A percentile compares a stretch with the other conserved stretches of the same genome.
Evolutionary conservation across 1,140 invertebrate species (phyloP).

Genomic region (Helicorthomorpha holstii): DNA sequence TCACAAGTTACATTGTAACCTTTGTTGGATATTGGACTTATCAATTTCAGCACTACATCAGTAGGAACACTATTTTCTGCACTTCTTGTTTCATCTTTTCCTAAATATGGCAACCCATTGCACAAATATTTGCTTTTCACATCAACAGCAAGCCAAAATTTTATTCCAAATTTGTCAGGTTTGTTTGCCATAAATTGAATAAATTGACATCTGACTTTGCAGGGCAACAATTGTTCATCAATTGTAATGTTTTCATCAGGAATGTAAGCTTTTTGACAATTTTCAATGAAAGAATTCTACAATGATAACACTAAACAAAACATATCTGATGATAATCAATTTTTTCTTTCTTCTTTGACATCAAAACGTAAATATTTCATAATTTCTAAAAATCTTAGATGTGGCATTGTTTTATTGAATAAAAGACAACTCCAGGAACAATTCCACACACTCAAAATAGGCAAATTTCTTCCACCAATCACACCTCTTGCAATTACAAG

Average conservation of each 20-base stretch:
- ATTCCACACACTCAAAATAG: too few relatives aligned
- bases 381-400: neutral
- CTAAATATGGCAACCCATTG: slow-evolving; percentile 4
- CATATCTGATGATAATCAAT: neutral
- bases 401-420: slow-evolving; percentile 2
- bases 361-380: slow-evolving; percentile 4
- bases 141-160: too few relatives aligned
- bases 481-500: too few relatives aligned
- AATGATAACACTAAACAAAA: neutral
- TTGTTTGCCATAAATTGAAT: too few relatives aligned
- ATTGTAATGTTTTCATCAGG: slow-evolving; percentile 3
- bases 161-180: too few relatives aligned
- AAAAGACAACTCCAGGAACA: too few relatives aligned
- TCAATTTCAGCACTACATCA: too few relatives aligned
- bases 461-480: too few relatives aligned
- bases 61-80: neutral
- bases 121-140: too few relatives aligned
- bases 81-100: neutral
- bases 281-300: slow-evolving; percentile 1
- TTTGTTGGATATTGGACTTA: too few relatives aligned
- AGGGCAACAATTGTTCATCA: slow-evolving; percentile 4
- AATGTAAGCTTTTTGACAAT: slow-evolving; percentile 1
- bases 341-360: neutral
- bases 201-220: slow-evolving; percentile 1
- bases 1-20: too few relatives aligned